Conservation (phyloP, 2,888 invertebrate genomes). For the Acanthoscelides obtectus region DNA sequence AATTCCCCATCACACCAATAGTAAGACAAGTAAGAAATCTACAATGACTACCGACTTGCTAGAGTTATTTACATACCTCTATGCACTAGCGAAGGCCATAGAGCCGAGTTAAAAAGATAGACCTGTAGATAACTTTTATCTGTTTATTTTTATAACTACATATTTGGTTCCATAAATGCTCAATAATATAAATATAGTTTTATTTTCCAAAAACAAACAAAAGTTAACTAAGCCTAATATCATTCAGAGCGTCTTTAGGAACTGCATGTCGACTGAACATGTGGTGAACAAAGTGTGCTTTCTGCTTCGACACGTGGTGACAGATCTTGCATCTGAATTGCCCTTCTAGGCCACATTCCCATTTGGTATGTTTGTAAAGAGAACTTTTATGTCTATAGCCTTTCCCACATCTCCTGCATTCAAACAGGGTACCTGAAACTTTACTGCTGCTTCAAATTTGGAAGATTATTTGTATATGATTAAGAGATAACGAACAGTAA, state of each 20-base stretch:
- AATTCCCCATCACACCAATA: no score
- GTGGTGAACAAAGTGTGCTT: neutral
- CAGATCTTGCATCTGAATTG: slow-evolving; percentile 39
- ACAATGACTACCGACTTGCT: no score
- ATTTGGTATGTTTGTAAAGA: slow-evolving; percentile 49
- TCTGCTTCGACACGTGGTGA: neutral
- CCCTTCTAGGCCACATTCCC: slow-evolving; percentile 14
- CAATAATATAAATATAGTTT: no score
- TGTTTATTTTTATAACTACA: no score
- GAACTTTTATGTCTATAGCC: slow-evolving; percentile 67
- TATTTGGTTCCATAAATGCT: no score
- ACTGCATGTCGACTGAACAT: neutral
- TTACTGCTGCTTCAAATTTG: no score
- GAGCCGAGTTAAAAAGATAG: no score
- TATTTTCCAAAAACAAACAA: neutral
- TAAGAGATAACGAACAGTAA: no score
- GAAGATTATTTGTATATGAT: neutral
- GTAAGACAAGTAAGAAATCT: no score
- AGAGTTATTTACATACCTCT: no score
- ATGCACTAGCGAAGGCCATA: no score
- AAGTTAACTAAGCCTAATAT: neutral
- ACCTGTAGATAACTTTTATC: no score
- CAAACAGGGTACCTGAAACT: neutral
- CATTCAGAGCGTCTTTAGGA: neutral
- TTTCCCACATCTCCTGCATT: slow-evolving; percentile 61